Conservation (phyloP, 2,113 vertebrate species). For the Noturus placidus region DNA sequence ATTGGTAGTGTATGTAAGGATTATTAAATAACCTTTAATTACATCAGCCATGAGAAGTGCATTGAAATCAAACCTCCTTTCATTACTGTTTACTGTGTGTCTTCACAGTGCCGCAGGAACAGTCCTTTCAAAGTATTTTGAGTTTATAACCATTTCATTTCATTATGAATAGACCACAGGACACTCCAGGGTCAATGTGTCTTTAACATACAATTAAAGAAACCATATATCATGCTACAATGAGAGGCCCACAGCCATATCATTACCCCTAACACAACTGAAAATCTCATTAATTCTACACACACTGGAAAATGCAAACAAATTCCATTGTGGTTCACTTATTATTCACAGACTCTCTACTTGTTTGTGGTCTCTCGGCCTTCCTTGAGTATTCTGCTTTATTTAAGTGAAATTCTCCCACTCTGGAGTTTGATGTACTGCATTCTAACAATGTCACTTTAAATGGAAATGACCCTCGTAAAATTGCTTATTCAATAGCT, state of each 20-base stretch:
- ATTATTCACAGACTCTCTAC: not conserved
- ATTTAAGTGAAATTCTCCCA: conserved; percentile 6
- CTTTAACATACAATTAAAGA: conserved; percentile 8
- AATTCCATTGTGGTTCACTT: not conserved
- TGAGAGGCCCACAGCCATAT: not conserved
- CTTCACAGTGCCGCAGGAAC: not conserved
- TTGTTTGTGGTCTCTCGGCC: not conserved
- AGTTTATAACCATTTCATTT: not conserved
- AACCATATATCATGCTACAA: not conserved
- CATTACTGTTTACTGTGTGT: not conserved
- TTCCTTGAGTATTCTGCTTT: not conserved
- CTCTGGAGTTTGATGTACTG: not conserved
- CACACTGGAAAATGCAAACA: no score
- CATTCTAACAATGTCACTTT: conserved; percentile 16
- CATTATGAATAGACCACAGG: not conserved
- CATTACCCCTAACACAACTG: not conserved
- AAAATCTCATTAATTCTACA: not conserved
- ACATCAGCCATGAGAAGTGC: not conserved
- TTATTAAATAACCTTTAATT: not conserved
- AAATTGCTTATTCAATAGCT: conserved; percentile 8
- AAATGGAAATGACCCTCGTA: not conserved
- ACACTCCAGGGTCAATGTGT: not conserved
- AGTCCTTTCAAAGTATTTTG: not conserved
- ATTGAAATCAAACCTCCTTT: not conserved
- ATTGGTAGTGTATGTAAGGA: not conserved